Base-by-base conservation (phyloP, 2,113 vertebrate genomes). In the Ammodytes dubius region DNA sequence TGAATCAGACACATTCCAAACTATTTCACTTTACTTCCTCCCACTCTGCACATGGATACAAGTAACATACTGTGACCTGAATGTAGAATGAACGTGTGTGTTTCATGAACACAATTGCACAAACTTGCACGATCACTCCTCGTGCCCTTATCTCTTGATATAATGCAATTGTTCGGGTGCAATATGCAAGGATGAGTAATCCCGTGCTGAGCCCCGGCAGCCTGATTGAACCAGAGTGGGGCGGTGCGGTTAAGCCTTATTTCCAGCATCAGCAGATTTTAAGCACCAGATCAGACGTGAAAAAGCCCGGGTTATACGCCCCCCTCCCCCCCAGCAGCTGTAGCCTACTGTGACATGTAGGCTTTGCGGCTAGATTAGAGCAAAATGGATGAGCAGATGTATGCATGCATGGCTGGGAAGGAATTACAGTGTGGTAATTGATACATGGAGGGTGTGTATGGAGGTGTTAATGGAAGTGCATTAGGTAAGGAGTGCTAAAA, bases 231-330 rank as follows among this genome's bases (percentile, higher is more conserved):
- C 52, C 54, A 59, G 35, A 6, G 43, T 19, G 8, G 66, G 73
- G 15, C 27, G 1, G 39, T 37, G 46, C 68, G 70, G 69, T 58
- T 81, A 70, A 76, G 76, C 70, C 69, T 50, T 50, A 76, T 80
- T 82, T 70, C 69, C 65, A 73, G 58, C 61, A 65, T 84, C 76
- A 83, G 73, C 84, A 83, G 8, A 76, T 81, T 85, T 70, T 70
- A 78, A 84, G 71, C 69, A 68, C 64, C 52, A 58, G 64, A 86
- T 82, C 53, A 74, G 77, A 90, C 11, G 56, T 46, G 27, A 27
- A 27, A 27, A 79, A 71, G 64, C 9, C 10, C 7, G 27, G 0
- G 56, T 85, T 85, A 83, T 63, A 69, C 35, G n/a, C 53, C 35
- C 15, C 1, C 40, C 15, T 1, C 15, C 7, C 52, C 58, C 46